These are phyloP conservation scores for Aricia artaxerxes DNA, from an alignment of 2,888 invertebrate genomes.

Conservation along the genomic window DNA sequence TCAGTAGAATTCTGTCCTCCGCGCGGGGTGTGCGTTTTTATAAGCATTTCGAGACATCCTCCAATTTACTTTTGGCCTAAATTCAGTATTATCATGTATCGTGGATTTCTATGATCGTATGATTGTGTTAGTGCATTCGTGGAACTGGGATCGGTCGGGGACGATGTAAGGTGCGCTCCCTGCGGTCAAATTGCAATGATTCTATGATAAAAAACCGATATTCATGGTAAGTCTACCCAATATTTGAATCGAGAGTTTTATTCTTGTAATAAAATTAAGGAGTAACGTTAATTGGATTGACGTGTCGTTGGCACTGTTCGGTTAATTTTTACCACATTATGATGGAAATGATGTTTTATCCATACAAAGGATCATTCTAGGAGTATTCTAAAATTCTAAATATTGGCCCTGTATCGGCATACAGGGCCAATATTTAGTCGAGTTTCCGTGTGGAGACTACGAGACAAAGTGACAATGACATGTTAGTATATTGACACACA, in stretches of 20 bases:
- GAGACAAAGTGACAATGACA: not conserved
- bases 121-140: not conserved
- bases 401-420: not conserved
- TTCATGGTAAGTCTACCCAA: constrained; percentile 20
- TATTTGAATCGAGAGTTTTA: constrained; percentile 26
- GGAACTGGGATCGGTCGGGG: not conserved
- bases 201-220: constrained; percentile 26
- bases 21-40: constrained; percentile 36
- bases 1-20: constrained; percentile 61
- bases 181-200: not conserved
- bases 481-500: constrained; percentile 13
- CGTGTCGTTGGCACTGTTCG: constrained; percentile 18
- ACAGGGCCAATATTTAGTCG: not conserved
- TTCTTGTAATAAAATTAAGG: constrained; percentile 27
- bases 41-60: not conserved
- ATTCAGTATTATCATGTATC: constrained; percentile 17
- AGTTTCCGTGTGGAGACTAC: not conserved
- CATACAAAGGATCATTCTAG: not conserved
- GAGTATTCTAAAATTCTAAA: not conserved
- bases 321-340: not conserved
- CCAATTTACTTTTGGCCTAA: constrained; percentile 13
- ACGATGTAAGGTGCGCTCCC: not conserved
- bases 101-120: constrained; percentile 1
- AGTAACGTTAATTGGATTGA: constrained; percentile 27
- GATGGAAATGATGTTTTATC: not conserved